phyloP scores from a whole-genome alignment of 2,797 vertebrate species.

The Gallinago stenura region DNA sequence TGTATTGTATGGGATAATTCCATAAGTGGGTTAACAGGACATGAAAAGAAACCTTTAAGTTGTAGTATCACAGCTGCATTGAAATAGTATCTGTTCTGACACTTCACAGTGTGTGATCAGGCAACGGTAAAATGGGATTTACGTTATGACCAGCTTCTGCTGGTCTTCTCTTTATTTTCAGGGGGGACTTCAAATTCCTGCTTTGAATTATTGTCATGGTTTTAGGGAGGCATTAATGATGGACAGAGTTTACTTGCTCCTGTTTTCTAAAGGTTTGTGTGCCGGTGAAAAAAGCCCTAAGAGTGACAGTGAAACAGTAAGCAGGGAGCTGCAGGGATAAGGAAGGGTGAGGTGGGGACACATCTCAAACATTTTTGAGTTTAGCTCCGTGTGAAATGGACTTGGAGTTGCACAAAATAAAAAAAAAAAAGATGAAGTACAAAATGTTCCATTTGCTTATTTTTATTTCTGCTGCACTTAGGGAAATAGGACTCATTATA shows the following conservation, averaged over 20 bases:
- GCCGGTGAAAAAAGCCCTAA: background rate
- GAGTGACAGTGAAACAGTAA: background rate
- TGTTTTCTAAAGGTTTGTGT: background rate
- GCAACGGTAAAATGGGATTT: background rate
- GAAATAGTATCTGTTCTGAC: background rate
- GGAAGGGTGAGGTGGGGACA: background rate
- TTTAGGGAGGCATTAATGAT: accelerated
- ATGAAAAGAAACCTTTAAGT: background rate
- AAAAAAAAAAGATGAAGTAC: background rate
- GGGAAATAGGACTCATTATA: background rate
- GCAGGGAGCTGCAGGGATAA: background rate
- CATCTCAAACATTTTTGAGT: background rate
- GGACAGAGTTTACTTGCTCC: background rate
- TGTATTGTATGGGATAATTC: background rate
- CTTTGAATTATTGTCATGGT: background rate
- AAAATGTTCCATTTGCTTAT: background rate
- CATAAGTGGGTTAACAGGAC: accelerated
- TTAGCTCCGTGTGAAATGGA: background rate
- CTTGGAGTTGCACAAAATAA: background rate
- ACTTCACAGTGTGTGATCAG: background rate
- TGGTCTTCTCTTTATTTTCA: background rate
- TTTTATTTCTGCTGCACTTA: background rate
- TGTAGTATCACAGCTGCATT: background rate
- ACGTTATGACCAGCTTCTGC: background rate
- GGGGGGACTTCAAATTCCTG: background rate